Percentiles rank a stretch among this genome's conserved stretches.
These are phyloP conservation scores for Thalpophila matura DNA, from an alignment of 2,888 invertebrate genomes.

Conservation along the genomic window DNA sequence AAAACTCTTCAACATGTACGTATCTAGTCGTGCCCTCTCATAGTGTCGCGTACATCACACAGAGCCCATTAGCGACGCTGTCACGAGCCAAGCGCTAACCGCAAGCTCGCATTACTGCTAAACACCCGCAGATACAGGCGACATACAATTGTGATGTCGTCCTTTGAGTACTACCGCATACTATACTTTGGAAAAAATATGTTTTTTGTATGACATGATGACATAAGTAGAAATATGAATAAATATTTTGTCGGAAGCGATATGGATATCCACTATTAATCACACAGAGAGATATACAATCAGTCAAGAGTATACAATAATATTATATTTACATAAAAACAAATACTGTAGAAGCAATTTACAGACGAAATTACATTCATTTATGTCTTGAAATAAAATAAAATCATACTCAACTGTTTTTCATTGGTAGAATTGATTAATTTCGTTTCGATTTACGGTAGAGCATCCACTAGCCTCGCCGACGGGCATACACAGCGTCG, in stretches of 20 bases:
- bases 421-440: slow-evolving; percentile 13
- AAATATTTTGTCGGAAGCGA: too few species aligned
- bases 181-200: too few species aligned
- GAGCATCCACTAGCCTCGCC: background rate
- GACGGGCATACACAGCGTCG: background rate
- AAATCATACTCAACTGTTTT: background rate
- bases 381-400: background rate
- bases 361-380: too few species aligned
- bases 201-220: too few species aligned
- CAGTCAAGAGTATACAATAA: too few species aligned
- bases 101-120: slow-evolving; percentile 51
- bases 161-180: background rate
- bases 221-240: too few species aligned
- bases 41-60: slow-evolving; percentile 39
- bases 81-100: slow-evolving; percentile 51
- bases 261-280: too few species aligned
- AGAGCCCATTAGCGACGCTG: slow-evolving; percentile 54
- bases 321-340: too few species aligned
- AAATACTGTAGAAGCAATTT: too few species aligned
- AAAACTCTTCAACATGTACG: slow-evolving; percentile 35
- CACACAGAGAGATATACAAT: too few species aligned
- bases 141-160: slow-evolving; percentile 8
- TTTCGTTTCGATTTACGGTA: slow-evolving; percentile 9
- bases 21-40: slow-evolving; percentile 2
- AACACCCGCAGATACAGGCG: slow-evolving; percentile 41